These are phyloP conservation scores for Euproctis similis DNA, from an alignment of 2,888 invertebrate species.

Conservation along the genomic window DNA sequence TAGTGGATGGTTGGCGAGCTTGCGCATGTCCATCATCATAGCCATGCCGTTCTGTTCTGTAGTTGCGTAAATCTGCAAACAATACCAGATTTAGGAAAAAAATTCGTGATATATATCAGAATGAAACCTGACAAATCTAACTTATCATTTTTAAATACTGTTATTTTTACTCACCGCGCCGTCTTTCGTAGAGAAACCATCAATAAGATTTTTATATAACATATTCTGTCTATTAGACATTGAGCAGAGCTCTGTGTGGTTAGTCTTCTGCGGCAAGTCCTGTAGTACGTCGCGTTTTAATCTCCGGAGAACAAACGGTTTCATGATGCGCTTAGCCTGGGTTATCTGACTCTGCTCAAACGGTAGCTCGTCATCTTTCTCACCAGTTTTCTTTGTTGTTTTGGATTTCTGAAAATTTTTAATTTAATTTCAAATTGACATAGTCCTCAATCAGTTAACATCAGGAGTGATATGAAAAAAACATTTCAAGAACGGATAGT, in stretches of 20 bases:
- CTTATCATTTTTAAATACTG: no score
- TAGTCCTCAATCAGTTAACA: no score
- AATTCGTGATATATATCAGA: no score
- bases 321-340: conserved; percentile 96
- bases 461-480: no score
- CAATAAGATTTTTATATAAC: conserved; percentile 84
- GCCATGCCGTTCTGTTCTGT: conserved; percentile 80
- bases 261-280: conserved; percentile 89
- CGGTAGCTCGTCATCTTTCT: conserved; percentile 79
- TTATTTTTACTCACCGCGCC: conserved; percentile 71
- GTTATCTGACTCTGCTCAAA: conserved; percentile 93
- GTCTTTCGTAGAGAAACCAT: conserved; percentile 78
- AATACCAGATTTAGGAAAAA: no score
- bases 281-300: conserved; percentile 90
- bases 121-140: no score
- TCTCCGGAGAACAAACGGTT: conserved; percentile 93
- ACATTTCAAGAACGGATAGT: background rate
- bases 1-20: conserved; percentile 95
- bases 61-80: conserved; percentile 66
- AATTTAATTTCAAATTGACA: no score
- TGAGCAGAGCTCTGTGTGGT: conserved; percentile 77
- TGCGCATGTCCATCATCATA: conserved; percentile 95
- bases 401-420: conserved; percentile 75
- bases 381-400: conserved; percentile 62
- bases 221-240: conserved; percentile 84